A percentile compares a stretch with the other conserved stretches of the same genome.
Evolutionary conservation across 2,888 invertebrate species (phyloP).

Genomic region (Caenorhabditis imperialis): DNA sequence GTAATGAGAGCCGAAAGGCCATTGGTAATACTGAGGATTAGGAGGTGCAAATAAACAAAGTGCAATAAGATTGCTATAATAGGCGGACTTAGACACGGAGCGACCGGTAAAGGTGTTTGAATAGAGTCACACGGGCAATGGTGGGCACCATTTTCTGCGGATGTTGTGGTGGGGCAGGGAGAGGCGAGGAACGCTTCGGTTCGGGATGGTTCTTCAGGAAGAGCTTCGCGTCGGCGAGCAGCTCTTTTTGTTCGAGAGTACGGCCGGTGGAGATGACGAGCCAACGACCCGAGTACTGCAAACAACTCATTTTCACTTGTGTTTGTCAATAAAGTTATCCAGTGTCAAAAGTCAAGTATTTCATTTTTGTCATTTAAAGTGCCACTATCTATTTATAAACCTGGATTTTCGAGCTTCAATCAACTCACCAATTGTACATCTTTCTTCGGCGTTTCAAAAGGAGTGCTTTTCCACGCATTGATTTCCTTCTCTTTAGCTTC

Average conservation of each 20-base stretch:
- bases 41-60: slow-evolving; percentile 28
- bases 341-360: slow-evolving; percentile 1
- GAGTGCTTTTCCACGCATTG: slow-evolving; percentile 11
- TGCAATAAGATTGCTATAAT: slow-evolving; percentile 14
- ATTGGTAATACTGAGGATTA: slow-evolving; percentile 25
- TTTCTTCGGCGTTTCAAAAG: slow-evolving; percentile 43
- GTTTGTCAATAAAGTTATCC: slow-evolving; percentile 7
- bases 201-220: slow-evolving; percentile 19
- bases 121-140: slow-evolving; percentile 38
- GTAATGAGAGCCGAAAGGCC: slow-evolving; percentile 8
- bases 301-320: slow-evolving; percentile 17
- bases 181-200: neutral
- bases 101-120: slow-evolving; percentile 40
- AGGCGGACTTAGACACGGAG: neutral
- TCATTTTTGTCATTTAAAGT: too few relatives aligned
- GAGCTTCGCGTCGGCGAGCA: slow-evolving; percentile 28
- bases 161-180: neutral
- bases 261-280: slow-evolving; percentile 47
- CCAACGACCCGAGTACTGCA: slow-evolving; percentile 56
- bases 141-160: slow-evolving; percentile 13
- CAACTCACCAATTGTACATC: slow-evolving; percentile 32
- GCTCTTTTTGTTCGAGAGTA: slow-evolving; percentile 38
- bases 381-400: too few relatives aligned
- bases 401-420: too few relatives aligned
- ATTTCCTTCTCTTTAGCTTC: slow-evolving; percentile 36